Percentiles rank a stretch among this genome's conserved stretches.
These are phyloP conservation scores for Amblyraja radiata DNA, from an alignment of 2,797 vertebrate genomes.

Conservation along the genomic window DNA sequence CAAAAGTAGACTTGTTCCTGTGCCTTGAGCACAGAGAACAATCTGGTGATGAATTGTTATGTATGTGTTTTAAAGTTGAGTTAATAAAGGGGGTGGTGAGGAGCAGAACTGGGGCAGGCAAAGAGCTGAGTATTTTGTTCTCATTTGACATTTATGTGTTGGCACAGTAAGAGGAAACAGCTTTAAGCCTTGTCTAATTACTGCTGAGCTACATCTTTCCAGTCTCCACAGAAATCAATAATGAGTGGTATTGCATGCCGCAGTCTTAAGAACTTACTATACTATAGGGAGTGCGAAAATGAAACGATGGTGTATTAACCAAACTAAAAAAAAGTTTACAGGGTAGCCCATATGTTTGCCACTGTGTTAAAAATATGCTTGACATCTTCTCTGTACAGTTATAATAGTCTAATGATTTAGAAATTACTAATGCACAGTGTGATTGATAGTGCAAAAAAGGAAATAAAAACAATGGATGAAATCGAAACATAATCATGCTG, in stretches of 20 bases:
- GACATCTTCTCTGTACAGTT: neutral
- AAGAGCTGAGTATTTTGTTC: no score
- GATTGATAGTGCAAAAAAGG: neutral
- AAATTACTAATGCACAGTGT: neutral
- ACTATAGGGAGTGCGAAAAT: conserved; percentile 10
- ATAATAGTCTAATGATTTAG: neutral
- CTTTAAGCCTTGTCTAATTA: conserved; percentile 9
- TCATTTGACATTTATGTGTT: neutral
- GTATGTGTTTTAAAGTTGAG: neutral
- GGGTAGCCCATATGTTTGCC: neutral
- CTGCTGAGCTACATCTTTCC: neutral
- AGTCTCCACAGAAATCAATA: conserved; percentile 4
- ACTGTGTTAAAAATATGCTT: neutral
- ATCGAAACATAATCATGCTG: no score
- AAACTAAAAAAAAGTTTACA: neutral
- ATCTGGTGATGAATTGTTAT: neutral
- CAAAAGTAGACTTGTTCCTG: no score
- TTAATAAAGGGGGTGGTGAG: neutral
- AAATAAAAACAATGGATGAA: no score
- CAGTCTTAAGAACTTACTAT: conserved; percentile 9
- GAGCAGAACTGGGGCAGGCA: neutral
- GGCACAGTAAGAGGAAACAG: neutral
- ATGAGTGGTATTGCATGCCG: neutral
- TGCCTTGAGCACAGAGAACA: neutral
- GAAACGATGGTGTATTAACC: conserved; percentile 19